Conservation (phyloP, 2,797 vertebrate genomes). For the Scolopax bukidnonensis region DNA sequence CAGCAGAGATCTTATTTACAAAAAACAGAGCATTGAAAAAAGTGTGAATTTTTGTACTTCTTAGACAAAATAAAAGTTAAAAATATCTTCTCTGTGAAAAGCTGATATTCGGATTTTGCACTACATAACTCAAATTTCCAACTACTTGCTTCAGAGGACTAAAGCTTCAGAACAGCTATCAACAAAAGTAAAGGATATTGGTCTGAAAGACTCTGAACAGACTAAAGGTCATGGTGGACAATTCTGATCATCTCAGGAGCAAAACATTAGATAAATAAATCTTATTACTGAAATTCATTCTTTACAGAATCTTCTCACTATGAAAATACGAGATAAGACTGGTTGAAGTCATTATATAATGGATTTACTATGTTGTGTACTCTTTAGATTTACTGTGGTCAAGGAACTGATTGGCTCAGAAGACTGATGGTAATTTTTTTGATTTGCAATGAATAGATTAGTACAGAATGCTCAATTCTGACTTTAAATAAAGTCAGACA, state of each 20-base stretch:
- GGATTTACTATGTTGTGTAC: not conserved
- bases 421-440: not conserved
- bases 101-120: not conserved
- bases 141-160: not conserved
- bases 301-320: not conserved
- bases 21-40: not conserved
- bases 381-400: not conserved
- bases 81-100: not conserved
- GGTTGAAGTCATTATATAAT: not conserved
- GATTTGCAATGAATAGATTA: not conserved
- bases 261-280: not conserved
- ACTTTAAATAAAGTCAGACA: not conserved
- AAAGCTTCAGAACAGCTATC: not conserved
- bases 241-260: not conserved
- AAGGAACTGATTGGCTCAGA: not conserved
- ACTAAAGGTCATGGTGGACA: not conserved
- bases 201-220: not conserved
- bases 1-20: not conserved
- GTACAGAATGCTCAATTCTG: slow-evolving; percentile 24
- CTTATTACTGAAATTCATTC: not conserved
- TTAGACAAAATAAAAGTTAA: not conserved
- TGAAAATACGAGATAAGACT: not conserved
- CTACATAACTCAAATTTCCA: not conserved
- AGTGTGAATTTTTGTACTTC: not conserved
- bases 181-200: not conserved